Conservation (phyloP, 2,888 invertebrate genomes). For the Chrysina gloriosa region DNA sequence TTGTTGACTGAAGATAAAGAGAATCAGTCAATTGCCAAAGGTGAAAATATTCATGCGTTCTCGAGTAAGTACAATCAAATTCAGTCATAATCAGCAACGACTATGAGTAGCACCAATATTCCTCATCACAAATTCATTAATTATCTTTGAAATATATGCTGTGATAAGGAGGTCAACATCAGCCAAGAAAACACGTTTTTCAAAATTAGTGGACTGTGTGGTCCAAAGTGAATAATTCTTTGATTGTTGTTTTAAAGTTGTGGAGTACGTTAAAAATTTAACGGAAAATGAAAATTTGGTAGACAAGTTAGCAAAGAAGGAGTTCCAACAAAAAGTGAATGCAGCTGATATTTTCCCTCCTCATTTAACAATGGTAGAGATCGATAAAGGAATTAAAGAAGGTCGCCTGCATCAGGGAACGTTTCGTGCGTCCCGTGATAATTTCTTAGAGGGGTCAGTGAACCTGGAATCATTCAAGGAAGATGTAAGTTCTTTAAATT, state of each 20-base stretch:
- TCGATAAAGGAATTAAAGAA: conserved; percentile 83
- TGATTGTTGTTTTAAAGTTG: conserved; percentile 66
- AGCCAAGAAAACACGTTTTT: no score
- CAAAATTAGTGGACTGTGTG: no score
- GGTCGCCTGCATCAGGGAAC: conserved; percentile 84
- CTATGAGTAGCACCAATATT: no score
- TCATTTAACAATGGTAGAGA: conserved; percentile 81
- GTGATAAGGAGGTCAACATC: no score
- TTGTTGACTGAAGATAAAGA: conserved; percentile 87
- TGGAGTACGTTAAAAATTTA: conserved; percentile 82
- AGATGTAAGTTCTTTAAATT: conserved; percentile 70
- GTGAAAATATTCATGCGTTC: conserved; percentile 77
- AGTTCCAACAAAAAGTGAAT: conserved; percentile 70
- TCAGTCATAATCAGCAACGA: not conserved
- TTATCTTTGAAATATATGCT: no score
- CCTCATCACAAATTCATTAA: no score
- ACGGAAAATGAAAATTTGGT: conserved; percentile 73
- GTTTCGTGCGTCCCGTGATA: conserved; percentile 89
- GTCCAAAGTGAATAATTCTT: no score
- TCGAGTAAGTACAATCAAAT: conserved; percentile 69
- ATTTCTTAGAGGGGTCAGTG: conserved; percentile 92
- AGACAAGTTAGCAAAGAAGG: conserved; percentile 84
- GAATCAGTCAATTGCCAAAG: conserved; percentile 78
- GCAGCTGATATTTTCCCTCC: conserved; percentile 83
- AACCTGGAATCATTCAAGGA: conserved; percentile 83